These are phyloP conservation scores for Megalops atlanticus DNA, from an alignment of 2,113 vertebrate species.

Conservation along the genomic window DNA sequence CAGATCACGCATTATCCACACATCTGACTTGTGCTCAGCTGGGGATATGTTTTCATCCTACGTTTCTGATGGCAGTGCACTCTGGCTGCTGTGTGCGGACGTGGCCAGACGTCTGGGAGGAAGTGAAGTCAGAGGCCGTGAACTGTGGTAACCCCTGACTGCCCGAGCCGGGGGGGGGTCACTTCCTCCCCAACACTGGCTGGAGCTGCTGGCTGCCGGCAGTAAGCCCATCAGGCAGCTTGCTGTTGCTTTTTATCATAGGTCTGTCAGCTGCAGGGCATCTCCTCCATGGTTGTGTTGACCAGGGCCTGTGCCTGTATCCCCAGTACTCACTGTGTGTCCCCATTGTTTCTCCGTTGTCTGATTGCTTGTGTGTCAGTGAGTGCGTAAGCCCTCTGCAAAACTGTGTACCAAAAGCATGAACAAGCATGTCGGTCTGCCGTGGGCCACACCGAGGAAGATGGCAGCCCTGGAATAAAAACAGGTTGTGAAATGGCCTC, in stretches of 20 bases:
- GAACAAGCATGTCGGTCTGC: slow-evolving; percentile 49
- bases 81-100: background rate
- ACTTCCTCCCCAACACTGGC: background rate
- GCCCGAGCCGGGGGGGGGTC: background rate
- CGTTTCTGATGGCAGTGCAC: background rate
- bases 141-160: slow-evolving; percentile 21
- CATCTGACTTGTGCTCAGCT: background rate
- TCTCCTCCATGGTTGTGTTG: too few relatives aligned
- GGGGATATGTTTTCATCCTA: background rate
- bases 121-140: slow-evolving; percentile 26
- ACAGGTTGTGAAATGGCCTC: slow-evolving; percentile 36
- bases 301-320: too few relatives aligned
- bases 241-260: too few relatives aligned
- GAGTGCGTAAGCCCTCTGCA: background rate
- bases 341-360: slow-evolving; percentile 18
- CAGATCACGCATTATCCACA: background rate
- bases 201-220: background rate
- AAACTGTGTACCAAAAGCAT: slow-evolving; percentile 28
- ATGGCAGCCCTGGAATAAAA: slow-evolving; percentile 27
- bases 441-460: slow-evolving; percentile 52
- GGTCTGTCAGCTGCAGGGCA: too few relatives aligned
- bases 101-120: slow-evolving; percentile 3
- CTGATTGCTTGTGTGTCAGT: background rate
- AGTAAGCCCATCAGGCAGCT: too few relatives aligned
- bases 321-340: background rate